These are phyloP conservation scores for Mya arenaria DNA, from an alignment of 1,140 invertebrate genomes.

Conservation along the genomic window DNA sequence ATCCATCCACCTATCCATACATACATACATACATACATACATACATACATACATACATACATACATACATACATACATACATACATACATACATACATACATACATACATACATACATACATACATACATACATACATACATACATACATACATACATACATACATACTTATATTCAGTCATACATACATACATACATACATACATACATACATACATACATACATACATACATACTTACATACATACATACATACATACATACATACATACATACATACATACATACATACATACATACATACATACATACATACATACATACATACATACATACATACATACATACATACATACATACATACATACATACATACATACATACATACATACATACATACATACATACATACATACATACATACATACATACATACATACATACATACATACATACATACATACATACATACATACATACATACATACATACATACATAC, in stretches of 20 bases:
- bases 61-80: not conserved
- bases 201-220: not conserved
- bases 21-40: not conserved
- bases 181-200: not conserved
- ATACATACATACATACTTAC: not conserved
- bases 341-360: not conserved
- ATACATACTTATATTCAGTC: not conserved
- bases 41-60: not conserved
- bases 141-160: not conserved
- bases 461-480: not conserved
- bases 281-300: not conserved
- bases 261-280: conserved; percentile 4
- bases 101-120: not conserved
- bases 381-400: not conserved
- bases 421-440: not conserved
- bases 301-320: not conserved
- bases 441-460: no score
- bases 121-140: not conserved
- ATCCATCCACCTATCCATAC: not conserved
- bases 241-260: not conserved
- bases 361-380: not conserved
- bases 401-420: not conserved
- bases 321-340: not conserved
- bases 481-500: no score
- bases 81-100: not conserved